phyloP scores from a whole-genome alignment of 2,113 vertebrate species.

The Saccopteryx leptura region DNA sequence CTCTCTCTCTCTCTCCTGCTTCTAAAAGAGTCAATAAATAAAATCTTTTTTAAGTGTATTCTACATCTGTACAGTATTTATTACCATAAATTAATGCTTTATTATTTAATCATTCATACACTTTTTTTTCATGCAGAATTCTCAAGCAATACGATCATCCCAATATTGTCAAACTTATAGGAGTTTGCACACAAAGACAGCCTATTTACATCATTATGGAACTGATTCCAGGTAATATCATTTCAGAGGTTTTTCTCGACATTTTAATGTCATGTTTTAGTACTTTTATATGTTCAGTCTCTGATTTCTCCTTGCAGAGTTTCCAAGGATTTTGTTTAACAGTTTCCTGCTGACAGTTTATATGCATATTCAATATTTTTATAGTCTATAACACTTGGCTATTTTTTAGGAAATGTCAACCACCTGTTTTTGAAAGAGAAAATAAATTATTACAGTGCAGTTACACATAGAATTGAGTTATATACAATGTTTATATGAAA shows the following conservation, averaged over 20 bases:
- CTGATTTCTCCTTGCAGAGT: background rate
- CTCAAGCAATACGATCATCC: conserved; percentile 99
- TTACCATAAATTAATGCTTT: conserved; percentile 58
- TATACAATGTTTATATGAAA: conserved; percentile 8
- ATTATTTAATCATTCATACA: conserved; percentile 49
- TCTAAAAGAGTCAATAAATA: too few species aligned
- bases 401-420: conserved; percentile 54
- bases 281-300: conserved; percentile 35
- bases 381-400: background rate
- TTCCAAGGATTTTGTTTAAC: conserved; percentile 34
- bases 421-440: background rate
- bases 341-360: background rate
- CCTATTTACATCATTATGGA: conserved; percentile 99
- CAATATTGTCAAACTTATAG: conserved; percentile 99
- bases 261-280: conserved; percentile 43
- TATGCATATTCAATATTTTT: background rate
- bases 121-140: conserved; percentile 92
- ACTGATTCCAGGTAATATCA: conserved; percentile 94
- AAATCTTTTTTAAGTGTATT: background rate
- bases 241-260: background rate
- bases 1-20: too few species aligned
- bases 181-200: conserved; percentile 98
- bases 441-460: background rate
- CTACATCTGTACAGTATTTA: background rate
- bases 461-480: background rate